These are phyloP conservation scores for Ranitomeya imitator DNA, from an alignment of 2,113 vertebrate species.

Conservation along the genomic window DNA sequence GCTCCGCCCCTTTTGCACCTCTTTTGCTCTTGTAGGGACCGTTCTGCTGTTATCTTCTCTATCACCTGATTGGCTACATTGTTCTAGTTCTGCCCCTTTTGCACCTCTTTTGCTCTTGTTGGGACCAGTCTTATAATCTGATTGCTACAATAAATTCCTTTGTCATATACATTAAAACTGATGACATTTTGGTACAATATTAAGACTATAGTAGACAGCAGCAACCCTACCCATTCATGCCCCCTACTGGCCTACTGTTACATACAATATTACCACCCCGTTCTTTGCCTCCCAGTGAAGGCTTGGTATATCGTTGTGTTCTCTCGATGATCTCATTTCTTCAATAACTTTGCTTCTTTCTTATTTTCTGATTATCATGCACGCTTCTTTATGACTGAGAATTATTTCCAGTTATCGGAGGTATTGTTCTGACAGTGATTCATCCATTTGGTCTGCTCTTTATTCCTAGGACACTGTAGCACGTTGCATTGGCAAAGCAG, in stretches of 20 bases:
- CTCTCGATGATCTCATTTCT: conserved; percentile 14
- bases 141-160: not conserved
- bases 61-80: not conserved
- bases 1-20: not conserved
- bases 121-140: not conserved
- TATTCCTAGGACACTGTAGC: conserved; percentile 50
- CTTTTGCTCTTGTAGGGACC: not conserved
- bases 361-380: conserved; percentile 45
- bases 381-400: conserved; percentile 40
- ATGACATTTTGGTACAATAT: no score
- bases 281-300: not conserved
- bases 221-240: not conserved
- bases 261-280: not conserved
- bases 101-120: not conserved
- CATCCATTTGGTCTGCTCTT: conserved; percentile 28
- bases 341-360: conserved; percentile 24
- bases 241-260: not conserved
- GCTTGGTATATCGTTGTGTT: not conserved
- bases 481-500: conserved; percentile 42
- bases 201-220: not conserved
- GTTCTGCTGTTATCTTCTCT: not conserved
- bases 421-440: not conserved
- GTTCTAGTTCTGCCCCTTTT: not conserved
- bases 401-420: not conserved
- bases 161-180: no score